A percentile compares a stretch with the other conserved stretches of the same genome.
phyloP scores from a whole-genome alignment of 2,888 invertebrate genomes.

The Dicyrtoma fusca region DNA sequence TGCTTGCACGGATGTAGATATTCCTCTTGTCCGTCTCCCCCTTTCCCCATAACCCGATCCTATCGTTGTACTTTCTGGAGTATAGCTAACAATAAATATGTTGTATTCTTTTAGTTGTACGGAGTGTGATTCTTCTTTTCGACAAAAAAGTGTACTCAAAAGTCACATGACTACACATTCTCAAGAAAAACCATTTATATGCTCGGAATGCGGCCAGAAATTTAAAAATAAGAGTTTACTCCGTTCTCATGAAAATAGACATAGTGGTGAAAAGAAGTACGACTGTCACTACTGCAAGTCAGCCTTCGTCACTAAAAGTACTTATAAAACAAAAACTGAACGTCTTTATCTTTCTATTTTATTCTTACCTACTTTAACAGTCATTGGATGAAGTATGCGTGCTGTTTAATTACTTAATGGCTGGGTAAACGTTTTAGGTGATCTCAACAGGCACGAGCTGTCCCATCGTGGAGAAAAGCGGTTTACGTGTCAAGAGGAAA shows the following conservation, averaged over 20 bases:
- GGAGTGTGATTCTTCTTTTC: constrained; percentile 26
- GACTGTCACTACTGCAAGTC: constrained; percentile 37
- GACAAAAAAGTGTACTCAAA: constrained; percentile 28
- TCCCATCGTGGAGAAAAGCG: constrained; percentile 34
- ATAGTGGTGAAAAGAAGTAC: constrained; percentile 34
- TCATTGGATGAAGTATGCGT: too few relatives aligned
- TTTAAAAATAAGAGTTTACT: constrained; percentile 39
- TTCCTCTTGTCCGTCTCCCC: too few relatives aligned
- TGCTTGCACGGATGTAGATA: too few relatives aligned
- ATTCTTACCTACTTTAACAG: too few relatives aligned
- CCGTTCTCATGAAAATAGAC: constrained; percentile 36
- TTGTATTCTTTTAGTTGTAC: constrained; percentile 18
- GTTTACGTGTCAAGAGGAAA: constrained; percentile 34
- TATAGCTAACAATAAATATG: too few relatives aligned
- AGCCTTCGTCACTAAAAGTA: constrained; percentile 40
- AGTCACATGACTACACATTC: constrained; percentile 36
- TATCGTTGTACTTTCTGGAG: too few relatives aligned
- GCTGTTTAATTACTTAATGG: too few relatives aligned
- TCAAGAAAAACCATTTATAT: constrained; percentile 35
- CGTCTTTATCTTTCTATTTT: too few relatives aligned
- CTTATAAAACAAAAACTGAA: not conserved
- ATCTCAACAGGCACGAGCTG: constrained; percentile 38
- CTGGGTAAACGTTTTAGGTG: too few relatives aligned
- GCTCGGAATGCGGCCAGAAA: constrained; percentile 36
- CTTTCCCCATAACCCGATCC: too few relatives aligned